Base-by-base conservation (phyloP, 1,140 invertebrate species). In the Drosophila kepulauana region DNA sequence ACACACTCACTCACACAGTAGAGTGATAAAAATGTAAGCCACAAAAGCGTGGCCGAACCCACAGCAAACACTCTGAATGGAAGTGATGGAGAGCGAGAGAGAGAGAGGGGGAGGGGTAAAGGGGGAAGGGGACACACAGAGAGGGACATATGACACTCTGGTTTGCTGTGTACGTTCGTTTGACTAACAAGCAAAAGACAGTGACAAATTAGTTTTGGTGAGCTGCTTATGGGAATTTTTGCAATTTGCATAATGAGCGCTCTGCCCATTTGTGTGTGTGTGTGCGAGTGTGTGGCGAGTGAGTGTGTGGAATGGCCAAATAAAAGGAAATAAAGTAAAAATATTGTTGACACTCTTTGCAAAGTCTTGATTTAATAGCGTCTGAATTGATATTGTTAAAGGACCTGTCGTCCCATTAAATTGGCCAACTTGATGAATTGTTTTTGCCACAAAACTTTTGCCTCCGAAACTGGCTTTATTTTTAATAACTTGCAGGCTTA, bases 201-300 rank as follows among this genome's bases (percentile, higher is more conserved):
- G 85, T 89, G 85, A 89, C 85, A 89, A 89, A 89, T 89, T 89
- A 89, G 85, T 90, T 88, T 89, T 88, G 85, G 85, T 76, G 78
- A 81, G 85, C 85, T 89, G 86, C 85, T 89, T 89, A 89, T 89
- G 81, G 84, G 84, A 89, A 81, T 84, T 88, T 88, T 78, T 81
- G 86, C 81, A 89, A 89, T 89, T 89, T 89, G 79, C 86, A 88
- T 89, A 88, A 89, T 88, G 85, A 88, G 76, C 77, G 59, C 64
- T 28, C 68, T 73, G 48, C 45, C 67, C 70, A 59, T 67, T 71
- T 48, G n/a, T 62, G 41, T 51, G 66, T 71, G 13, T 35, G 30
- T 38, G 33, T 66, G 45, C 38, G 11, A 28, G n/a, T 46, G 16
- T 46, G n/a, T 52, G 45, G 45, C 11, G n/a, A 41, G 8, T 74